phyloP scores from a whole-genome alignment of 2,113 vertebrate genomes.

The Saguinus imperator region DNA sequence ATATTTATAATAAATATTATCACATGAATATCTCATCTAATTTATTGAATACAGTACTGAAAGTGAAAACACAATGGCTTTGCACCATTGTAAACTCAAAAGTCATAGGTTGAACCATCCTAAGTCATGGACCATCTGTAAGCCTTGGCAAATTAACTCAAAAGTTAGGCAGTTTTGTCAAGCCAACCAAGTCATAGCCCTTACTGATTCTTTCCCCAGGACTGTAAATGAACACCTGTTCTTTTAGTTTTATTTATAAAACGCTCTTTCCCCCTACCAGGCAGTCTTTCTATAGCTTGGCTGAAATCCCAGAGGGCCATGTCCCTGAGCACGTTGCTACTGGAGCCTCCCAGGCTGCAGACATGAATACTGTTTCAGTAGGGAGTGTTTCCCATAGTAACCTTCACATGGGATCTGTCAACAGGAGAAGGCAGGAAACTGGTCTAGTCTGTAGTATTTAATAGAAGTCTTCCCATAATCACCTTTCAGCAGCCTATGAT shows the following conservation, averaged over 20 bases:
- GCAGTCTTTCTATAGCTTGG: constrained; percentile 51
- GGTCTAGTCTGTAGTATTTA: background rate
- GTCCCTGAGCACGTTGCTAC: constrained; percentile 17
- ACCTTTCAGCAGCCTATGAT: background rate
- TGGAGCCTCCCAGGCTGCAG: background rate
- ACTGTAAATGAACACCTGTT: constrained; percentile 40
- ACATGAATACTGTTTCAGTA: constrained; percentile 11
- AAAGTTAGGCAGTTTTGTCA: constrained; percentile 23
- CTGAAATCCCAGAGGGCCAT: constrained; percentile 21
- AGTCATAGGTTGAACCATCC: background rate
- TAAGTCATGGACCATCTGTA: background rate
- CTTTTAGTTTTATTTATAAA: constrained; percentile 62
- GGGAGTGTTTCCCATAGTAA: constrained; percentile 52
- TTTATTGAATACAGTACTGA: background rate
- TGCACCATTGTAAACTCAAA: background rate
- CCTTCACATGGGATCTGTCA: constrained; percentile 29
- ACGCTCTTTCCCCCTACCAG: background rate
- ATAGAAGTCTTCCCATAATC: background rate
- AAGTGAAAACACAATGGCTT: background rate
- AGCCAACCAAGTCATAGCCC: constrained; percentile 10
- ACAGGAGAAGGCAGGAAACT: constrained; percentile 20
- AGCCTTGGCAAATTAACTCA: background rate
- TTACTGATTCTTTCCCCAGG: background rate
- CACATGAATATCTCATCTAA: background rate
- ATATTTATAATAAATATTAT: too few relatives aligned